These are phyloP conservation scores for Proales similis DNA, from an alignment of 1,140 invertebrate species.

Conservation along the genomic window DNA sequence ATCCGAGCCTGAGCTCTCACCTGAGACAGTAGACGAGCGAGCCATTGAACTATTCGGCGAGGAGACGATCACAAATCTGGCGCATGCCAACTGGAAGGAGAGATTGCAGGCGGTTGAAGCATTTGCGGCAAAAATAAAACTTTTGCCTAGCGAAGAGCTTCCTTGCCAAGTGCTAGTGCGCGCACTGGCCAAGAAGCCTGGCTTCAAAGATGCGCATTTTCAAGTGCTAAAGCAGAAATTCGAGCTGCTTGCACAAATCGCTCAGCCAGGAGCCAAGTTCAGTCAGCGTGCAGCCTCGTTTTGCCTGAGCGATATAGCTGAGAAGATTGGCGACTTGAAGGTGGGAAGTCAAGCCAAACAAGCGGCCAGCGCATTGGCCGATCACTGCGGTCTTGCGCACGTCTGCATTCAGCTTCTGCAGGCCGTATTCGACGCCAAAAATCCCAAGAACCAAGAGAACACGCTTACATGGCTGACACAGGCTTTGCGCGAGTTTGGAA, in stretches of 20 bases:
- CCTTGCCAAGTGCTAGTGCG: constrained; percentile 68
- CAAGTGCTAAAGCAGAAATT: constrained; percentile 78
- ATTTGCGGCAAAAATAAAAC: constrained; percentile 54
- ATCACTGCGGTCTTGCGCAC: constrained; percentile 68
- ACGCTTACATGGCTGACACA: constrained; percentile 68
- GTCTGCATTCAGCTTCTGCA: constrained; percentile 57
- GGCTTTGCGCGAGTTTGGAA: constrained; percentile 75
- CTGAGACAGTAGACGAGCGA: constrained; percentile 66
- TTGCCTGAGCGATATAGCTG: constrained; percentile 69
- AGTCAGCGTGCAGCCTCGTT: constrained; percentile 65
- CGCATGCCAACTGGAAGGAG: constrained; percentile 76
- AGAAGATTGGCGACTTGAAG: constrained; percentile 76
- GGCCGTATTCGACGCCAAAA: constrained; percentile 70
- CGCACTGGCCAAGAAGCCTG: constrained; percentile 72
- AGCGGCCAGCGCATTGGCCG: constrained; percentile 66
- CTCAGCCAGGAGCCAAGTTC: constrained; percentile 61
- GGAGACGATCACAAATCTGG: constrained; percentile 63
- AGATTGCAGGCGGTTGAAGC: constrained; percentile 69
- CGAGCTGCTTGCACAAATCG: constrained; percentile 68
- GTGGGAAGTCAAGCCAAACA: constrained; percentile 65
- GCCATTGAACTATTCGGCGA: constrained; percentile 60
- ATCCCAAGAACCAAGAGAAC: constrained; percentile 80
- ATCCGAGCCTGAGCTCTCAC: constrained; percentile 39
- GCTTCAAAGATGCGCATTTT: constrained; percentile 83
- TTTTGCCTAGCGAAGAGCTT: constrained; percentile 58